Evolutionary conservation across 2,113 vertebrate species (phyloP), one percentile per base, ranked within the genome.

Genomic region (Labeo rohita): DNA sequence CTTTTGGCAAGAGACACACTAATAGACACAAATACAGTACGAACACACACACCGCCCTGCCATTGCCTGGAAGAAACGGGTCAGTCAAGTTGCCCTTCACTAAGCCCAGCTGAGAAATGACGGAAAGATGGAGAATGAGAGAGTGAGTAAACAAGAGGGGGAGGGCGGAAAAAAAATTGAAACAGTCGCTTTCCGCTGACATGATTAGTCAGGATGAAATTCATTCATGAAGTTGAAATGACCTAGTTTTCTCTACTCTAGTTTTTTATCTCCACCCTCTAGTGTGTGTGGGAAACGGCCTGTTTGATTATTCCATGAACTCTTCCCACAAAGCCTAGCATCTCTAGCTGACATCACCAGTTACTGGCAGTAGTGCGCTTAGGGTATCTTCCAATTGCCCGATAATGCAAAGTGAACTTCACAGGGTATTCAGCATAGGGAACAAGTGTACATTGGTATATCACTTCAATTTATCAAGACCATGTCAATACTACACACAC

Each of bases 181-280:
- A 45, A 68, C 45, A 49, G 18, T 68, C 6, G 61, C 34, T 34
- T 77, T 70, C 63, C 66, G 23, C 68, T 74, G 50, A 65, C 83
- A 56, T 86, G 66, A 87, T 78, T 85, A 81, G 45, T 87, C 74
- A 86, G 65, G n/a, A 23, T 65, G 45, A 83, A 87, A 84, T 86
- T 91, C 65, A 87, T 87, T 89, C 85, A 91, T 81, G 72, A 81
- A 87, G 81, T 87, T 82, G 45, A 78, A 86, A n/a, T 86, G 84
- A 87, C 81, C 86, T 85, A 87, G 77, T 81, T 91, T 83, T 74
- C 11, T 61, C 23, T 13, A 21, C 81, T 21, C 61, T 10, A 16
- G n/a, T 13, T 66, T 18, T 77, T 61, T 72, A n/a, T 79, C 47
- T 70, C 11, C 6, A 0, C 76, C 18, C 50, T 16, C 50, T 49